A percentile compares a stretch with the other conserved stretches of the same genome.
phyloP scores from a whole-genome alignment of 1,140 invertebrate species.

The Spodoptera litura region DNA sequence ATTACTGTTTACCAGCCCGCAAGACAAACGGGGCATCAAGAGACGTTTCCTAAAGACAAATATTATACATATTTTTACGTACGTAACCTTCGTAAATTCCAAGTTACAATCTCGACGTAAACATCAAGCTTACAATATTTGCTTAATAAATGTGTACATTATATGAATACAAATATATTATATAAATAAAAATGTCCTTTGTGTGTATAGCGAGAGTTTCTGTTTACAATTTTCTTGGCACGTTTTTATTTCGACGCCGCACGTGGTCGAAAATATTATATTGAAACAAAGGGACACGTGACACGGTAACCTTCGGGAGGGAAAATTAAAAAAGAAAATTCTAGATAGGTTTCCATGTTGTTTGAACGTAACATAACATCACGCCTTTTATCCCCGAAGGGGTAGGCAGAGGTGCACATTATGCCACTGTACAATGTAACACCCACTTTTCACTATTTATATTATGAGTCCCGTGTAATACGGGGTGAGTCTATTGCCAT shows the following conservation, averaged over 20 bases:
- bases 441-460: no score
- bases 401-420: no score
- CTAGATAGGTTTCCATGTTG: not conserved
- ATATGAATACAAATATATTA: slow-evolving; percentile 8
- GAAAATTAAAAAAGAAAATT: not conserved
- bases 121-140: not conserved
- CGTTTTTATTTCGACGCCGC: slow-evolving; percentile 40
- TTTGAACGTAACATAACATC: not conserved
- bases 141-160: not conserved
- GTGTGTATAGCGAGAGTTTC: not conserved
- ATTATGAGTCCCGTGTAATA: no score
- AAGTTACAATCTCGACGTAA: no score
- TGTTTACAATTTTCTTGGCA: slow-evolving; percentile 43
- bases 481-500: no score
- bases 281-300: slow-evolving; percentile 44
- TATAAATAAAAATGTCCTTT: slow-evolving; percentile 19
- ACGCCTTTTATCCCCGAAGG: no score
- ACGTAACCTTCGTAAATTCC: no score
- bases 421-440: no score
- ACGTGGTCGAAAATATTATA: slow-evolving; percentile 44
- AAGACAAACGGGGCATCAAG: no score
- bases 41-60: no score
- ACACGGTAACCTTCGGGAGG: slow-evolving; percentile 1
- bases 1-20: no score
- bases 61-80: no score